A percentile compares a stretch with the other conserved stretches of the same genome.
Conservation (phyloP, 1,140 invertebrate species). For the Hypothenemus hampei region DNA sequence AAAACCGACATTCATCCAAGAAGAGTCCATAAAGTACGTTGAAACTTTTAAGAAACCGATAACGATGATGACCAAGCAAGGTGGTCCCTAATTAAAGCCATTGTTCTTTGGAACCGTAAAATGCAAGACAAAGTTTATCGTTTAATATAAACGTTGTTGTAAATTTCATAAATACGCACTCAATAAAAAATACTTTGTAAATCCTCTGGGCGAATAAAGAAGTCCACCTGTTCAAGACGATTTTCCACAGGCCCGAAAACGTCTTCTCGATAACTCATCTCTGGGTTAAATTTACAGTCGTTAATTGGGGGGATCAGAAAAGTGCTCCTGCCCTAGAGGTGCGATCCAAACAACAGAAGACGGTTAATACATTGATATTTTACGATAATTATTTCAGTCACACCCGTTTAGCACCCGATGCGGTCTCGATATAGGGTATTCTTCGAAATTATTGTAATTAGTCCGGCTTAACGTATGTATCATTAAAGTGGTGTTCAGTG, state of each 20-base stretch:
- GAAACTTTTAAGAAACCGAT: background rate
- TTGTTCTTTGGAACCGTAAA: conserved; percentile 1
- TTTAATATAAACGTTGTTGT: background rate
- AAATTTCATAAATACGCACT: background rate
- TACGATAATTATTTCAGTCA: conserved; percentile 46
- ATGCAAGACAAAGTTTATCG: conserved; percentile 2
- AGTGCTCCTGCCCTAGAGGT: conserved; percentile 38
- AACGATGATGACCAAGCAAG: background rate
- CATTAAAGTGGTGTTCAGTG: no score
- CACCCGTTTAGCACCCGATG: conserved; percentile 44
- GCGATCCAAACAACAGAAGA: conserved; percentile 35
- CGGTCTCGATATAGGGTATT: conserved; percentile 37
- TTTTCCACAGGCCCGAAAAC: background rate
- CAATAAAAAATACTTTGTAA: background rate
- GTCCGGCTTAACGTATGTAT: no score
- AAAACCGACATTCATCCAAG: background rate
- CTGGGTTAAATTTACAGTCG: conserved; percentile 43
- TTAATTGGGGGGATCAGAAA: conserved; percentile 43
- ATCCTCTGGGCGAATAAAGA: no score
- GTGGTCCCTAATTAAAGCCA: background rate
- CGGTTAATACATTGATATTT: conserved; percentile 46
- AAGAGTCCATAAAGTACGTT: background rate
- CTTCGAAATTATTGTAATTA: no score
- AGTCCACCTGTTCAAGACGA: background rate
- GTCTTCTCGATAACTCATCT: conserved; percentile 28